Conservation (phyloP, 2,888 invertebrate genomes). For the Xestobium rufovillosum region DNA sequence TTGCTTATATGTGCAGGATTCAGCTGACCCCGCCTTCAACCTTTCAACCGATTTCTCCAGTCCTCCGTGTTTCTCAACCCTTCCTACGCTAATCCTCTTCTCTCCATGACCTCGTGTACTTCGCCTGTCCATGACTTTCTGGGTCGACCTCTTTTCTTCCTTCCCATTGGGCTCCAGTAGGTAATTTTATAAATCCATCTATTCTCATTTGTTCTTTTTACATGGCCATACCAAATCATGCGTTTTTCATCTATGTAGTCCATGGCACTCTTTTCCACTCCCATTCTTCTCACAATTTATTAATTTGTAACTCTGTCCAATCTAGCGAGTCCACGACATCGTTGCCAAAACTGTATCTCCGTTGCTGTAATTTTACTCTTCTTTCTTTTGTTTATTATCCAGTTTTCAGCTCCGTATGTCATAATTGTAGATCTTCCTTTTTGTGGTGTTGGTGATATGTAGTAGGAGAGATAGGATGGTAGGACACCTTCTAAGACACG, state of each 20-base stretch:
- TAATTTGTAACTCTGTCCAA: constrained; percentile 10
- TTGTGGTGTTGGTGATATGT: no score
- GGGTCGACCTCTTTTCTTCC: constrained; percentile 5
- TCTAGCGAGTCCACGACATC: constrained; percentile 8
- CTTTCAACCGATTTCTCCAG: no score
- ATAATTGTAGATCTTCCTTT: no score
- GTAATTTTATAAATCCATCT: constrained; percentile 4
- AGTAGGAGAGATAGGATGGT: no score
- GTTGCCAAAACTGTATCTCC: constrained; percentile 13
- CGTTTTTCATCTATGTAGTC: constrained; percentile 10
- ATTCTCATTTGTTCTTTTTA: constrained; percentile 3
- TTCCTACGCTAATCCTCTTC: no score
- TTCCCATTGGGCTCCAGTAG: constrained; percentile 8
- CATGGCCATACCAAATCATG: constrained; percentile 10
- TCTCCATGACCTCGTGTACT: constrained; percentile 5
- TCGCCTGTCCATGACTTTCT: constrained; percentile 5
- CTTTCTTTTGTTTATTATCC: no score
- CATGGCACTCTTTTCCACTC: constrained; percentile 7
- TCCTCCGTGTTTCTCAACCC: no score
- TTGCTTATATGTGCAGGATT: no score
- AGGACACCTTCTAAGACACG: no score
- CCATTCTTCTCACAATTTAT: constrained; percentile 7
- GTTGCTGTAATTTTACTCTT: no score
- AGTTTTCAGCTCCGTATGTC: no score
- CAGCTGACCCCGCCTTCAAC: no score